Evolutionary conservation across 2,113 vertebrate genomes (phyloP), one percentile per base, ranked within the genome.

Genomic region (Morone chrysops): DNA sequence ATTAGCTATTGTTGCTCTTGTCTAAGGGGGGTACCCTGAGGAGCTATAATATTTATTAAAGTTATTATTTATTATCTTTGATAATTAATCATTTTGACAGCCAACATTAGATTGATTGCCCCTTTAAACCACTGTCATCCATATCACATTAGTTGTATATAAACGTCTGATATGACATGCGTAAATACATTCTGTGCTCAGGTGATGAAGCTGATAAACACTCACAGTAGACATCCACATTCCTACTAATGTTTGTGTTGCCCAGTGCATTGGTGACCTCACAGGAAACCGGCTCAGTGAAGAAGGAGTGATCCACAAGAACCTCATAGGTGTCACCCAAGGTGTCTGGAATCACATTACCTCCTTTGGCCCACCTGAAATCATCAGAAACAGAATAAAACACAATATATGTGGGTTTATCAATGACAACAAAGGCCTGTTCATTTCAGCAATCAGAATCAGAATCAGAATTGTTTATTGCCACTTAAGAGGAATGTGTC

Each of bases 141-240:
- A n/a, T n/a, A n/a, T n/a, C n/a, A n/a, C 31, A 31, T 31, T 31
- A 31, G 31, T 31, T 2, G 51, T 53, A 20, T n/a, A 54, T 54
- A 3, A 9, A n/a, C 16, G 9, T 54, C 48, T 51, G 48, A 3
- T 51, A 31, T n/a, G 7, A n/a, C 10, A 22, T 56, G 17, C 18
- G 8, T 12, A 20, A 6, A 54, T 5, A 22, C n/a, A 56, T n/a
- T 54, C 43, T 22, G 41, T 25, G 43, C 62, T 45, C 9, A 63
- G 38, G 38, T 60, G 48, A 22, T 41, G 12, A 10, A 45, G 53
- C 8, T 31, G 13, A 25, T 20, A 2, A 36, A 81, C 36, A 81
- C 97, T 97, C 84, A 98, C 97, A 98, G 80, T 98, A 97, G 66
- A 98, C 97, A 0, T 98, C 97, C 36, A 97, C 97, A 0, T 97